Base-by-base conservation (phyloP, 1,140 invertebrate genomes). In the Euwallacea similis region DNA sequence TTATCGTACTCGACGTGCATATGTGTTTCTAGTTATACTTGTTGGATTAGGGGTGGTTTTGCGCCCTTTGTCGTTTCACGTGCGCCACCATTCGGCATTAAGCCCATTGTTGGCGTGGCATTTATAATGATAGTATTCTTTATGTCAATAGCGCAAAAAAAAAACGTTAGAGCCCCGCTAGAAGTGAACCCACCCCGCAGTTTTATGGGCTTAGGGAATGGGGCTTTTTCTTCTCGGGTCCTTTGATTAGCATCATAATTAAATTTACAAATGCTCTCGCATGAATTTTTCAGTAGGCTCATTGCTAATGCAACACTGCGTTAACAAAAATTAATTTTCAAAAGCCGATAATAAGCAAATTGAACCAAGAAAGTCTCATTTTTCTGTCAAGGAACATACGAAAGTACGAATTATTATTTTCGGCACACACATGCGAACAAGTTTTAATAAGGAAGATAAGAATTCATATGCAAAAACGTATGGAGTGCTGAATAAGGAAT, bases 11-110 rank as follows among this genome's bases (percentile, higher is more conserved):
- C 55, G 43, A 68, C 61, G 64, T 71, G 71, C 71, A 74, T 76
- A 74, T 77, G 77, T 75, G 76, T 77, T 78, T 78, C 77, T 76
- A 78, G 77, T 78, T 76, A 76, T 78, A 78, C 77, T 78, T 78
- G 77, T 78, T 77, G 77, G 77, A 78, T 78, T 78, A 78, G 74
- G 77, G 77, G 76, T 77, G 77, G 77, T 78, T 76, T 74, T 75
- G 69, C 61, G 59, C 75, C 75, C 76, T 77, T 78, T 78, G 77
- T 78, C 76, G 69, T 76, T 78, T 78, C 77, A 77, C 76, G 76
- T 77, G 75, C 75, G 72, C 74, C 73, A 69, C 76, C 60, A 76
- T 77, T 77, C 74, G 74, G 61, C 59, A 74, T 72, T 77, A 73
- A 67, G 21, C 42, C 71, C 47, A 75, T 78, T 75, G 75, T 75